A percentile compares a stretch with the other conserved stretches of the same genome.
Conservation (phyloP, 2,113 vertebrate genomes). For the Onychostruthus taczanowskii region DNA sequence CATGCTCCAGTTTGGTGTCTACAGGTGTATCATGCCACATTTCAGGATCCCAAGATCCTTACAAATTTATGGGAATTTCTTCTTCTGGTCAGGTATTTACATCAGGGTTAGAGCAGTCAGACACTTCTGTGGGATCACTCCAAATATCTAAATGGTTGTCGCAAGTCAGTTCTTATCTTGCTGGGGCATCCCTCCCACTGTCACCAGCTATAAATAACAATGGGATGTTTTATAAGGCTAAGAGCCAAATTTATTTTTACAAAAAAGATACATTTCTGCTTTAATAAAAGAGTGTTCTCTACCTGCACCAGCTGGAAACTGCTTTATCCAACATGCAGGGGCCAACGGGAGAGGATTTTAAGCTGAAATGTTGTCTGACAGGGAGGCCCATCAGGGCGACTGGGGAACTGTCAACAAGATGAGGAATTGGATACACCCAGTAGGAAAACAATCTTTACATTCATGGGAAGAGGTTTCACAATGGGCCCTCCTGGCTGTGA, state of each 20-base stretch:
- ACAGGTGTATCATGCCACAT: background rate
- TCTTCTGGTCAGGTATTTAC: background rate
- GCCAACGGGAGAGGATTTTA: background rate
- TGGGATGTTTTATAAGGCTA: background rate
- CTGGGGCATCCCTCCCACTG: background rate
- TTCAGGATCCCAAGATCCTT: background rate
- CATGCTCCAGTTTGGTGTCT: background rate
- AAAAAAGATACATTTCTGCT: background rate
- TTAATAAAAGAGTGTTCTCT: background rate
- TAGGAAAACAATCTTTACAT: slow-evolving; percentile 20
- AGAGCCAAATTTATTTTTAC: background rate
- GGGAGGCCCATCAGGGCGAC: background rate
- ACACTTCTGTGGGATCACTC: background rate
- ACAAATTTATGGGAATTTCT: background rate
- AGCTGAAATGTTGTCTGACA: background rate
- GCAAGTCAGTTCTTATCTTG: background rate
- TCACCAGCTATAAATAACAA: background rate
- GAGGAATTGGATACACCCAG: background rate
- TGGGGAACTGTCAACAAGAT: background rate
- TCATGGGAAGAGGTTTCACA: background rate
- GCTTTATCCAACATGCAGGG: background rate
- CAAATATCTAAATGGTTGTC: background rate
- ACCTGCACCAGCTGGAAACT: background rate
- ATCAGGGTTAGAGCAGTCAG: background rate
- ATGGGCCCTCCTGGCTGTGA: background rate